Conservation (phyloP, 2,797 vertebrate genomes). For the Anas flavirostris region DNA sequence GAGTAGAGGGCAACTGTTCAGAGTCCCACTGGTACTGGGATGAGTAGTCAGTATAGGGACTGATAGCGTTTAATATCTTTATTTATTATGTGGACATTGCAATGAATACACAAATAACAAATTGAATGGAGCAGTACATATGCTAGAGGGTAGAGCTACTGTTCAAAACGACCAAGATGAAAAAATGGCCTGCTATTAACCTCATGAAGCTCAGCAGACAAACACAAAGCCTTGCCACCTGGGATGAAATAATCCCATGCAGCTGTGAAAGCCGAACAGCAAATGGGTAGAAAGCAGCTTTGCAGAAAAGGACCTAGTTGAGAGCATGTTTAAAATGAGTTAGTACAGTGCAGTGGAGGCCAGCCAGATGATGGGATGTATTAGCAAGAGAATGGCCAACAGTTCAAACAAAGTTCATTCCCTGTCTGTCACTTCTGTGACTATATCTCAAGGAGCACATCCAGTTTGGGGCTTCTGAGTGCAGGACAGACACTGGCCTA, state of each 20-base stretch:
- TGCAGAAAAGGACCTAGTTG: not conserved
- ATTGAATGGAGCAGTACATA: not conserved
- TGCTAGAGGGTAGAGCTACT: not conserved
- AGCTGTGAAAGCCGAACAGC: not conserved
- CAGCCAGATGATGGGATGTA: not conserved
- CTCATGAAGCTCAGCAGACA: not conserved
- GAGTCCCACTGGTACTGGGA: not conserved
- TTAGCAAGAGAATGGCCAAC: not conserved
- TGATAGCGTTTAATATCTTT: not conserved
- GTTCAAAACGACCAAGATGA: not conserved
- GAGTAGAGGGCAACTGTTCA: not conserved
- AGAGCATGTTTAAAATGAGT: not conserved
- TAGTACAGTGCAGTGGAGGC: not conserved
- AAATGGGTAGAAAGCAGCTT: not conserved
- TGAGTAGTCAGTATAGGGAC: not conserved
- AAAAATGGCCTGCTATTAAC: not conserved
- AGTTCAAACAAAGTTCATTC: not conserved
- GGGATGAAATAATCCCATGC: not conserved
- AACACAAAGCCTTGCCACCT: not conserved
- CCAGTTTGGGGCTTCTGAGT: not conserved
- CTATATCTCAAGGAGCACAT: not conserved
- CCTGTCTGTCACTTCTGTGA: not conserved
- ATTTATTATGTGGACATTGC: not conserved
- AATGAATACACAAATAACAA: not conserved
- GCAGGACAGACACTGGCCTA: not conserved